Evolutionary conservation across 2,888 invertebrate genomes (phyloP).

Genomic region (Orgyia antiqua): DNA sequence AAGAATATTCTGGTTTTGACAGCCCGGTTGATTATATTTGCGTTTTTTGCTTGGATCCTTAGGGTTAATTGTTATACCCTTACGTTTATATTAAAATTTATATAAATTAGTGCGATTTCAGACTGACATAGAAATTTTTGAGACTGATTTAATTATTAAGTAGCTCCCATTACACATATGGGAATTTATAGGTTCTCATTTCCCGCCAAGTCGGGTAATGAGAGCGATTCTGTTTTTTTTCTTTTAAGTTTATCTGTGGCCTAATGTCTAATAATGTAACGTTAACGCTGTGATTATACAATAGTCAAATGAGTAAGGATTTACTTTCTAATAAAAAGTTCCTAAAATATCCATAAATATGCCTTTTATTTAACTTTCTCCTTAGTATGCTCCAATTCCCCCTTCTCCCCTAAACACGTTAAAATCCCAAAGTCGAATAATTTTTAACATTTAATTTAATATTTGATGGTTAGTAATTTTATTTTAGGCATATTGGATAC

Average conservation of each 20-base stretch:
- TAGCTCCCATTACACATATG: slow-evolving; percentile 7
- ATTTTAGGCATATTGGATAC: too few species aligned
- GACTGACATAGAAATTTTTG: neutral
- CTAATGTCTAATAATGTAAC: slow-evolving; percentile 2
- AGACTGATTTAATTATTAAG: slow-evolving; percentile 6
- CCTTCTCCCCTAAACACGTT: slow-evolving; percentile 1
- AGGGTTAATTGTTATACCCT: slow-evolving; percentile 2
- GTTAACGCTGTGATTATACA: slow-evolving; percentile 5
- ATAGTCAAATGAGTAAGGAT: slow-evolving; percentile 8
- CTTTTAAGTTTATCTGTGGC: slow-evolving; percentile 4
- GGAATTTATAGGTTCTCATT: slow-evolving; percentile 10
- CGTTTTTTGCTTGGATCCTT: slow-evolving; percentile 3
- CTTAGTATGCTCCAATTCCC: slow-evolving; percentile 1
- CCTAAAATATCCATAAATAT: slow-evolving; percentile 1
- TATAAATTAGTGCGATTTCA: neutral
- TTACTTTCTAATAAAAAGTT: slow-evolving; percentile 11
- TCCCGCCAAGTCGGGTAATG: slow-evolving; percentile 11
- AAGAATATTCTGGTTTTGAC: slow-evolving; percentile 17
- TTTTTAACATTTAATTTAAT: too few species aligned
- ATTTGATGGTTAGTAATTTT: too few species aligned
- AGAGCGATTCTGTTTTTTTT: slow-evolving; percentile 11
- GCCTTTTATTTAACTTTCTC: slow-evolving; percentile 3
- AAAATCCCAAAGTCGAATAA: too few species aligned
- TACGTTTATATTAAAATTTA: neutral
- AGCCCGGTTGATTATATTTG: slow-evolving; percentile 1